phyloP scores from a whole-genome alignment of 2,113 vertebrate genomes.

The Zeus faber region DNA sequence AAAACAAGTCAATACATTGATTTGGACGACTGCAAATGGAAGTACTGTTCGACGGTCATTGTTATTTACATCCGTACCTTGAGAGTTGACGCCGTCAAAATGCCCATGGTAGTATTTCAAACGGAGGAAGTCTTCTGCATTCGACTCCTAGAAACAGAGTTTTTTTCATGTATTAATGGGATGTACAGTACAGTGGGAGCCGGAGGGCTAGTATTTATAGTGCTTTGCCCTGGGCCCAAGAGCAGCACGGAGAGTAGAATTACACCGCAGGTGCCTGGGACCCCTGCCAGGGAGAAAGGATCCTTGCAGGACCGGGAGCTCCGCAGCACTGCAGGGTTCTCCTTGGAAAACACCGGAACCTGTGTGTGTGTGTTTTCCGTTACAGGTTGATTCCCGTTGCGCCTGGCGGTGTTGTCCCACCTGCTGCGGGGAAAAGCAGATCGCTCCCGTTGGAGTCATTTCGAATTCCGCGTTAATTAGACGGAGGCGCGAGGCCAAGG shows the following conservation, averaged over 20 bases:
- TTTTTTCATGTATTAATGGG: conserved; percentile 6
- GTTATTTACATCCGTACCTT: too few species aligned
- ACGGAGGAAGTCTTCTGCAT: too few species aligned
- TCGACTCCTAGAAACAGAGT: too few species aligned
- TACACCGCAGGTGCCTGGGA: neutral
- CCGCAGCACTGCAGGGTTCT: too few species aligned
- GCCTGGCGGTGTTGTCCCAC: conserved; percentile 1
- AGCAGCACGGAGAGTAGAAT: conserved; percentile 15
- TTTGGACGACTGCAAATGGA: too few species aligned
- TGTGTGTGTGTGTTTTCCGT: neutral
- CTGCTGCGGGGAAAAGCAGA: neutral
- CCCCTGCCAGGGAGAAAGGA: neutral
- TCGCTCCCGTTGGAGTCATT: conserved; percentile 11
- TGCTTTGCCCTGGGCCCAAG: conserved; percentile 9
- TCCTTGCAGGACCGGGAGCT: neutral
- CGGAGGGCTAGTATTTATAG: conserved; percentile 26
- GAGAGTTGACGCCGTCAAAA: too few species aligned
- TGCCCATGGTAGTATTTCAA: too few species aligned
- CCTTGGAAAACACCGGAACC: neutral
- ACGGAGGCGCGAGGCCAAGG: neutral
- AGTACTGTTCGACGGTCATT: too few species aligned
- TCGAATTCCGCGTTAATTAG: conserved; percentile 9
- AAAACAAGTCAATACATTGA: too few species aligned
- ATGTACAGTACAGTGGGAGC: neutral
- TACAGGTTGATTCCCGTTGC: neutral